phyloP scores from a whole-genome alignment of 1,140 invertebrate genomes.

The Adelges cooleyi region DNA sequence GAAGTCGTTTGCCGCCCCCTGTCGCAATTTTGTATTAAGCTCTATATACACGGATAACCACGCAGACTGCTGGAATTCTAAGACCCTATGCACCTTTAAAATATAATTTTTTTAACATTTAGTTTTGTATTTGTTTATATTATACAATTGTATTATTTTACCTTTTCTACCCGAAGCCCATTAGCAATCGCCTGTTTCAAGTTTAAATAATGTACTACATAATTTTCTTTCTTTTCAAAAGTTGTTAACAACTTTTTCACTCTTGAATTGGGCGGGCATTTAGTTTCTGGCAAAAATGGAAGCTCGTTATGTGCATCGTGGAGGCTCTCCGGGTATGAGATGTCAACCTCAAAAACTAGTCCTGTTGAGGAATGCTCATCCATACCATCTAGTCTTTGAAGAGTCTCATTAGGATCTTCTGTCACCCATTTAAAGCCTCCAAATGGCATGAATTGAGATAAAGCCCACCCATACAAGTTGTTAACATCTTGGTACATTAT shows the following conservation, averaged over 20 bases:
- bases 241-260: conserved; percentile 35
- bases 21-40: background rate
- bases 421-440: background rate
- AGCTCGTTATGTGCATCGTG: conserved; percentile 37
- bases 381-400: background rate
- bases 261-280: conserved; percentile 23
- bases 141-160: background rate
- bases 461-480: background rate
- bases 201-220: conserved; percentile 43
- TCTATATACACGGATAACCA: background rate
- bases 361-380: background rate
- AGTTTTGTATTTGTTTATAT: background rate
- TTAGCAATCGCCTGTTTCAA: conserved; percentile 40
- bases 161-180: conserved; percentile 40
- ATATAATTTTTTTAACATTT: too few species aligned
- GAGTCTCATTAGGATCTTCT: background rate
- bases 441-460: background rate
- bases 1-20: background rate
- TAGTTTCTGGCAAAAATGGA: conserved; percentile 38
- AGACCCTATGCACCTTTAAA: background rate
- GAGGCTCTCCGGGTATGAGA: background rate
- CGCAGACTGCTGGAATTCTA: background rate
- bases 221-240: conserved; percentile 38
- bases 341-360: background rate
- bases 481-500: background rate